These are phyloP conservation scores for Sebastes paucispinis DNA, from an alignment of 2,797 vertebrate species.

Conservation along the genomic window DNA sequence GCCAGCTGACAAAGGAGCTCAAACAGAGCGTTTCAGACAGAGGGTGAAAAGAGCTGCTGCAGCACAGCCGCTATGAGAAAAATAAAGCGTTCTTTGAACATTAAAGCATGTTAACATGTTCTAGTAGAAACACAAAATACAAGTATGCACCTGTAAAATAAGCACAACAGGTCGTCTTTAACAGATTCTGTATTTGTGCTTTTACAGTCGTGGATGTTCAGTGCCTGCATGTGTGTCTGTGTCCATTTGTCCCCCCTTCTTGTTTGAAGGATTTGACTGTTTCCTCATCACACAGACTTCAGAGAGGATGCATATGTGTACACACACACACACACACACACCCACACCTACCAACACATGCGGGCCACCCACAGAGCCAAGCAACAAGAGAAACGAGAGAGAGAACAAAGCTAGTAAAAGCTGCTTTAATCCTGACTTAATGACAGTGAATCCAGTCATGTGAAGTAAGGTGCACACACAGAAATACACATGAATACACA, in stretches of 20 bases:
- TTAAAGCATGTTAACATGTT: too few relatives aligned
- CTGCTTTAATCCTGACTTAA: slow-evolving; percentile 65
- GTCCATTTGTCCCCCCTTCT: not conserved
- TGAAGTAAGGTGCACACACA: slow-evolving; percentile 17
- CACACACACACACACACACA: not conserved
- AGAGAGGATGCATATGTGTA: slow-evolving; percentile 1
- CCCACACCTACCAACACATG: slow-evolving; percentile 17
- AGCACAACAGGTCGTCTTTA: too few relatives aligned
- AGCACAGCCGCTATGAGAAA: too few relatives aligned
- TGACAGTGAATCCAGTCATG: slow-evolving; percentile 35
- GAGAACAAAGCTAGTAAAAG: slow-evolving; percentile 60
- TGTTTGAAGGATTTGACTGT: slow-evolving; percentile 23
- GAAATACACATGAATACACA: slow-evolving; percentile 15
- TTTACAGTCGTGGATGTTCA: not conserved
- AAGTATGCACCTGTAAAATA: too few relatives aligned
- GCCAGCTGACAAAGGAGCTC: too few relatives aligned
- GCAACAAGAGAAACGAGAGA: slow-evolving; percentile 15
- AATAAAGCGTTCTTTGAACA: too few relatives aligned
- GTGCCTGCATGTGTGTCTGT: not conserved
- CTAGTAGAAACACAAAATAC: too few relatives aligned
- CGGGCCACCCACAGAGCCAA: slow-evolving; percentile 33
- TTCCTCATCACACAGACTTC: slow-evolving; percentile 30
- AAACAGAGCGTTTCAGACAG: too few relatives aligned
- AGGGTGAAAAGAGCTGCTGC: too few relatives aligned
- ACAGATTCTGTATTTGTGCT: slow-evolving; percentile 6